A percentile compares a stretch with the other conserved stretches of the same genome.
Evolutionary conservation across 2,888 invertebrate species (phyloP).

Genomic region (Sipunculus nudus): DNA sequence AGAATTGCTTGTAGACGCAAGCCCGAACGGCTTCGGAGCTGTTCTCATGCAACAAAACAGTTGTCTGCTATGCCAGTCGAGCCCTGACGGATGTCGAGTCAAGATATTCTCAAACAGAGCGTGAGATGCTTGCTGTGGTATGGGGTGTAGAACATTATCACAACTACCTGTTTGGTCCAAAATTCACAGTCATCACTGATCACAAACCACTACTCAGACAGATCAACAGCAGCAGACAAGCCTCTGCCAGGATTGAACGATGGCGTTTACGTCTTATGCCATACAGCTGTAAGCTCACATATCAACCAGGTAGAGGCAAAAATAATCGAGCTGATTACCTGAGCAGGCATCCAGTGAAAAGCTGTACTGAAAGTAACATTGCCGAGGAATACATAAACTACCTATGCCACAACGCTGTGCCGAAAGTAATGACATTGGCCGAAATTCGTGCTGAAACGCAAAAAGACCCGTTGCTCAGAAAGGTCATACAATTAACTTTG

Average conservation of each 20-base stretch:
- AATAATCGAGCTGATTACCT: slow-evolving; percentile 44
- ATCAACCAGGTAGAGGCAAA: slow-evolving; percentile 30
- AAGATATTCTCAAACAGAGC: slow-evolving; percentile 14
- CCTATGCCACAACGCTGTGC: slow-evolving; percentile 17
- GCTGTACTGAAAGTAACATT: slow-evolving; percentile 3
- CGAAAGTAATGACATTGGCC: slow-evolving; percentile 9
- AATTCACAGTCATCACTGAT: slow-evolving; percentile 7
- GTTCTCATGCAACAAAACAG: too few relatives aligned
- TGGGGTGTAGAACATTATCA: slow-evolving; percentile 9
- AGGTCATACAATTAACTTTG: slow-evolving; percentile 1
- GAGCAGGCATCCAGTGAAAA: slow-evolving; percentile 30
- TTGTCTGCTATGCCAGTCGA: too few relatives aligned
- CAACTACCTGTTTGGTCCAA: slow-evolving; percentile 7
- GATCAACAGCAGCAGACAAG: slow-evolving; percentile 22
- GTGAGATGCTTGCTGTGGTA: neutral
- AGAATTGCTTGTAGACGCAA: too few relatives aligned
- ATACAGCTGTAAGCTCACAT: slow-evolving; percentile 29
- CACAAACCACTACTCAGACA: slow-evolving; percentile 10
- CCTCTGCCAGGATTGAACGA: slow-evolving; percentile 39
- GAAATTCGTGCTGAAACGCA: slow-evolving; percentile 2
- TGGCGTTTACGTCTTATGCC: slow-evolving; percentile 37
- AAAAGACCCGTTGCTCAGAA: neutral
- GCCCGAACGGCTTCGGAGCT: too few relatives aligned
- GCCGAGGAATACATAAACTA: slow-evolving; percentile 33
- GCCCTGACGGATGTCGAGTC: too few relatives aligned